Base-by-base conservation (phyloP, 2,113 vertebrate species). In the Platanista minor region DNA sequence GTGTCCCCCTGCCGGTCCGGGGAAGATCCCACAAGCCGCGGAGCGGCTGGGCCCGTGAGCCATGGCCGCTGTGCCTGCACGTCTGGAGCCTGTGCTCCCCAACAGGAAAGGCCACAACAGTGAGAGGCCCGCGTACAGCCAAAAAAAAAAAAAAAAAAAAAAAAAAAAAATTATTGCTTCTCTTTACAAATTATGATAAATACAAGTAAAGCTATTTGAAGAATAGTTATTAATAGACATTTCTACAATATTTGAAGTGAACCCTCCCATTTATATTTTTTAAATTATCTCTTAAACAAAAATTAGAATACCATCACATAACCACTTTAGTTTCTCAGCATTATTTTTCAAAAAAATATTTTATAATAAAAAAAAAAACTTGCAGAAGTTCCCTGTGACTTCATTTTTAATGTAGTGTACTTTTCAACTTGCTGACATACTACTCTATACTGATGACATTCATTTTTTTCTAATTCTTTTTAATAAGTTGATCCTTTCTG, bases 401-500 rank as follows among this genome's bases (percentile, higher is more conserved):
- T 71, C 69, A 31, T 94, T 97, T 98, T 97, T 67, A 94, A 93
- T 94, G 2, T 59, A 95, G 13, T 81, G 10, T 18, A 71, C 91
- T 97, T 98, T 95, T 92, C 77, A 94, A 36, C 36, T 97, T 98
- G 36, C 57, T 93, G 77, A 96, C 1, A 96, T 94, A 93, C 59
- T 57, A 96, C 91, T 67, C 18, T 64, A 69, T 89, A 91, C 83
- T 96, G 74, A 98, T 97, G 91, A 96, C 97, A 97, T 98, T 98
- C 94, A 31, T 67, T 97, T 98, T 98, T 21, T 69, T 97, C 33
- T 95, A 98, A 98, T 98, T 98, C 4, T 77, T 98, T 91, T 98
- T 98, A 98, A 98, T 98, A 98, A 98, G 87, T 96, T 96, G 94
- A 98, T 99, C 97, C 95, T 98, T 98, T 97, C 87, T 97, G 97